A percentile compares a stretch with the other conserved stretches of the same genome.
Evolutionary conservation across 2,888 invertebrate genomes (phyloP).

Genomic region (Tholera decimalis): DNA sequence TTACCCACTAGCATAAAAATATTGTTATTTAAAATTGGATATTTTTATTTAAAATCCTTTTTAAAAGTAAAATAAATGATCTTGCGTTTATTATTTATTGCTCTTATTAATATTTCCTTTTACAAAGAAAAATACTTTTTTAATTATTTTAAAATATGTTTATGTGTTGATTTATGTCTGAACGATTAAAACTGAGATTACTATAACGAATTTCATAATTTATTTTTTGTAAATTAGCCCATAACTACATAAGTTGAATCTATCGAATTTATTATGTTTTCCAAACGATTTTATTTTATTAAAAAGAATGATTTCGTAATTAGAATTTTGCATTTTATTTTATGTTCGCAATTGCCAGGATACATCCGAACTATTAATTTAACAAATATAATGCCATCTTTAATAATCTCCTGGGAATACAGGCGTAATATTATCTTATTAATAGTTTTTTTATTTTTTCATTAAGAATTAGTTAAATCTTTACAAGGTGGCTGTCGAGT

Average conservation of each 20-base stretch:
- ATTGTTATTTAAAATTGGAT: too few relatives aligned
- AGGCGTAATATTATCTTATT: not conserved
- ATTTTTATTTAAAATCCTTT: too few relatives aligned
- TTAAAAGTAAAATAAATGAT: too few relatives aligned
- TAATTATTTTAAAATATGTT: not conserved
- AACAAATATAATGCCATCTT: not conserved
- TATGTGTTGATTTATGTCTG: constrained; percentile 51
- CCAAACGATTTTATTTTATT: constrained; percentile 62
- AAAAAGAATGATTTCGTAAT: constrained; percentile 64
- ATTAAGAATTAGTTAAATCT: too few relatives aligned
- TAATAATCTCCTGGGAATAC: not conserved
- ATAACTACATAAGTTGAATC: constrained; percentile 57
- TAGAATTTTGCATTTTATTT: constrained; percentile 67
- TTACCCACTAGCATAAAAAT: too few relatives aligned
- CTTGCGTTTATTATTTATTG: too few relatives aligned
- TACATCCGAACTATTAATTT: not conserved
- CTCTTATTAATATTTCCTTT: too few relatives aligned
- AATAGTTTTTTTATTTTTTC: too few relatives aligned
- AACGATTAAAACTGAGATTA: constrained; percentile 69
- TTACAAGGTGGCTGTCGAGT: not conserved
- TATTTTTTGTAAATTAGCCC: constrained; percentile 48
- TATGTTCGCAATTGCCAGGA: constrained; percentile 11
- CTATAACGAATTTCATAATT: constrained; percentile 70
- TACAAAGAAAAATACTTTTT: too few relatives aligned
- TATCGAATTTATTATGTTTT: constrained; percentile 66